Percentiles rank a stretch among this genome's conserved stretches.
Conservation (phyloP, 2,888 invertebrate species). For the Diogma glabrata region DNA sequence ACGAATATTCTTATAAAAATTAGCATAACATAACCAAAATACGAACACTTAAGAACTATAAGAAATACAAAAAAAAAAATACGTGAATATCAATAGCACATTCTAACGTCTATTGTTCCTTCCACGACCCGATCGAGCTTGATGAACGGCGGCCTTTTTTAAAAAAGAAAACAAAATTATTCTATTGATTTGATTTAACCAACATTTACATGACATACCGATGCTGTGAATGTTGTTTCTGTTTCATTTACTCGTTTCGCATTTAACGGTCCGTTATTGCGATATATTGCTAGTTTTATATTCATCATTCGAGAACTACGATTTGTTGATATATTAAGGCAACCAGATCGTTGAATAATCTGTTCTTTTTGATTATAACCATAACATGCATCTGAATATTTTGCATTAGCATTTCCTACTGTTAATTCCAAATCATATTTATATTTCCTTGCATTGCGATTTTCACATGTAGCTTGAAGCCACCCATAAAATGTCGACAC, state of each 20-base stretch:
- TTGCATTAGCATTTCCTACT: not conserved
- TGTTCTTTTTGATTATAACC: constrained; percentile 1
- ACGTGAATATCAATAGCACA: too few relatives aligned
- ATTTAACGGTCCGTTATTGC: not conserved
- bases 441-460: not conserved
- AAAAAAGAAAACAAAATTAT: not conserved
- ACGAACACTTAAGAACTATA: too few relatives aligned
- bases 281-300: not conserved
- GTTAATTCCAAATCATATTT: not conserved
- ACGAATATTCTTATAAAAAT: too few relatives aligned
- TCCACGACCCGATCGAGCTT: not conserved
- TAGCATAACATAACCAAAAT: too few relatives aligned
- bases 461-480: not conserved
- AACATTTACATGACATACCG: not conserved
- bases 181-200: not conserved
- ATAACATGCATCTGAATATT: not conserved
- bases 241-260: not conserved
- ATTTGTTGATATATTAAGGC: not conserved
- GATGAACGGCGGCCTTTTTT: not conserved
- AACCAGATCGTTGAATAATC: not conserved
- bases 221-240: not conserved
- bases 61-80: too few relatives aligned
- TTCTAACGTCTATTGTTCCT: constrained; percentile 2
- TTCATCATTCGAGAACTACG: not conserved
- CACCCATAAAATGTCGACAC: not conserved